Evolutionary conservation across 1,140 invertebrate genomes (phyloP).

Genomic region (Heliconius eleuchia): DNA sequence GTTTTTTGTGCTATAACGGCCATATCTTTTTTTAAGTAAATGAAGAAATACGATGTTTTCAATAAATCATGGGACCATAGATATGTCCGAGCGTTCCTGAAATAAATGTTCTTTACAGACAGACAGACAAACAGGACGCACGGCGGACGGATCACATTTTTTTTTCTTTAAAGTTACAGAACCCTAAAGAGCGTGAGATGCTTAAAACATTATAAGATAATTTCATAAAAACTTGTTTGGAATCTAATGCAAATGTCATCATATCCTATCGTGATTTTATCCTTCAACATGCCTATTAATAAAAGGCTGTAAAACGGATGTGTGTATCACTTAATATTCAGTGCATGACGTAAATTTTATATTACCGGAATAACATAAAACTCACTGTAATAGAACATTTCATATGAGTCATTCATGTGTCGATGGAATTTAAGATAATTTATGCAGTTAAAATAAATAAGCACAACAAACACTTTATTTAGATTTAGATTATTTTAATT

Average conservation of each 20-base stretch:
- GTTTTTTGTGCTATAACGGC: no score
- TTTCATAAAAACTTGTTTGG: neutral
- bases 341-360: slow-evolving; percentile 12
- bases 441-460: neutral
- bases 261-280: neutral
- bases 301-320: slow-evolving; percentile 4
- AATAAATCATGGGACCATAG: no score
- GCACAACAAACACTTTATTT: neutral
- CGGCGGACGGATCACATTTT: no score
- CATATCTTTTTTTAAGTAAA: no score
- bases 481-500: no score
- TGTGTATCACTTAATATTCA: neutral
- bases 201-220: neutral
- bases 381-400: neutral
- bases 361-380: neutral
- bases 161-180: no score
- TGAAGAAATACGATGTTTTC: no score
- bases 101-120: no score
- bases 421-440: neutral
- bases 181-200: neutral
- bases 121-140: no score
- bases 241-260: neutral
- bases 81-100: no score
- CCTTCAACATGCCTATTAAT: neutral
- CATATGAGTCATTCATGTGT: neutral